Evolutionary conservation across 2,888 invertebrate species (phyloP).

Genomic region (Hypomecis atomaria): DNA sequence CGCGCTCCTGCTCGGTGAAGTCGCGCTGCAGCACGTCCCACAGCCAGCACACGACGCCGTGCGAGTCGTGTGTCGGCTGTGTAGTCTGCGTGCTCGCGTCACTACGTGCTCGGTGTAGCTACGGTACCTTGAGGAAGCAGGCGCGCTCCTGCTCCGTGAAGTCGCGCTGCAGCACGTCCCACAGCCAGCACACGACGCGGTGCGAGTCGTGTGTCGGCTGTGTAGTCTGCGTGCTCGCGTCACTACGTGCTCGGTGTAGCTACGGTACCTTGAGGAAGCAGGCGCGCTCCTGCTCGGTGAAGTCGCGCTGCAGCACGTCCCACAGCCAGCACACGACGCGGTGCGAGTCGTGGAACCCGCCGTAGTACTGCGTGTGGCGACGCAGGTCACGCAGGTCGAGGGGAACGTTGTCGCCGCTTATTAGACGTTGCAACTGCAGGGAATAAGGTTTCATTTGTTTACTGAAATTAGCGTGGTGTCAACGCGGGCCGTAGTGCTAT

Average conservation of each 20-base stretch:
- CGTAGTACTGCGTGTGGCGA: conserved; percentile 98
- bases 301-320: conserved; percentile 98
- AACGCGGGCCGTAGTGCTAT: no score
- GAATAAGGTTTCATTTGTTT: no score
- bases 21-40: no score
- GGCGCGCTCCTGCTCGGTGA: conserved; percentile 94
- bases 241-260: no score
- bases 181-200: conserved; percentile 98
- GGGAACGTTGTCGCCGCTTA: conserved; percentile 98
- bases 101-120: no score
- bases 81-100: neutral
- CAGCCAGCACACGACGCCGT: conserved; percentile 97
- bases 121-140: conserved; percentile 94
- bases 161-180: conserved; percentile 98
- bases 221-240: neutral
- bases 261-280: conserved; percentile 94
- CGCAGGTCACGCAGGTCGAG: conserved; percentile 94
- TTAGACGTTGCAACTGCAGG: conserved; percentile 93
- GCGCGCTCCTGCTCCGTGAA: conserved; percentile 96
- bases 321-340: conserved; percentile 99
- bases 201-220: conserved; percentile 93
- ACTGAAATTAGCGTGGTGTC: no score
- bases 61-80: conserved; percentile 91
- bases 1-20: conserved; percentile 95
- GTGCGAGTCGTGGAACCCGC: conserved; percentile 99